Conservation (phyloP, 2,888 invertebrate species). For the Caenorhabditis zanzibari region DNA sequence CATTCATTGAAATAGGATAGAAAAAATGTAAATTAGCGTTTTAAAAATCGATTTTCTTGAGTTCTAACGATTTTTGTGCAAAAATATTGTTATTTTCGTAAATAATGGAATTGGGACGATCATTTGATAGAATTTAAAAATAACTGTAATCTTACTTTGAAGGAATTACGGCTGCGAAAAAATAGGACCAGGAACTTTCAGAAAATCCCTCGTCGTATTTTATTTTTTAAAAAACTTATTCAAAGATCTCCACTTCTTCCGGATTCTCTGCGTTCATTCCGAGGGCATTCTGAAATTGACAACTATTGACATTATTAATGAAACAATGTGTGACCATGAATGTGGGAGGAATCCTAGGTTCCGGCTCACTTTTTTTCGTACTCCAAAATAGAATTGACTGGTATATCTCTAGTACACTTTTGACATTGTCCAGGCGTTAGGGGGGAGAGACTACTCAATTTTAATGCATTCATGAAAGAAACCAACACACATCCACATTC, state of each 20-base stretch:
- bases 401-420: constrained; percentile 52
- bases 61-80: too few species aligned
- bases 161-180: too few species aligned
- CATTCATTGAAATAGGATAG: too few species aligned
- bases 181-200: too few species aligned
- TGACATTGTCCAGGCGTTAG: constrained; percentile 59
- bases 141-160: too few species aligned
- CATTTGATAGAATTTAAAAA: too few species aligned
- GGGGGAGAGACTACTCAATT: constrained; percentile 51
- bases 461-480: constrained; percentile 64
- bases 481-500: constrained; percentile 46
- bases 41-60: too few species aligned
- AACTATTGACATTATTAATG: constrained; percentile 21
- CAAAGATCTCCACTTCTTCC: neutral
- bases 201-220: too few species aligned
- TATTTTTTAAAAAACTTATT: neutral
- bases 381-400: constrained; percentile 31
- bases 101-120: too few species aligned
- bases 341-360: constrained; percentile 20
- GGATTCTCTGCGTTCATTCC: neutral
- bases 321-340: constrained; percentile 14
- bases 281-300: neutral
- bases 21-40: too few species aligned
- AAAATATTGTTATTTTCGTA: too few species aligned
- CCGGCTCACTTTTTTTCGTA: constrained; percentile 22